Conservation (phyloP, 2,113 vertebrate genomes). For the Corapipo altera region DNA sequence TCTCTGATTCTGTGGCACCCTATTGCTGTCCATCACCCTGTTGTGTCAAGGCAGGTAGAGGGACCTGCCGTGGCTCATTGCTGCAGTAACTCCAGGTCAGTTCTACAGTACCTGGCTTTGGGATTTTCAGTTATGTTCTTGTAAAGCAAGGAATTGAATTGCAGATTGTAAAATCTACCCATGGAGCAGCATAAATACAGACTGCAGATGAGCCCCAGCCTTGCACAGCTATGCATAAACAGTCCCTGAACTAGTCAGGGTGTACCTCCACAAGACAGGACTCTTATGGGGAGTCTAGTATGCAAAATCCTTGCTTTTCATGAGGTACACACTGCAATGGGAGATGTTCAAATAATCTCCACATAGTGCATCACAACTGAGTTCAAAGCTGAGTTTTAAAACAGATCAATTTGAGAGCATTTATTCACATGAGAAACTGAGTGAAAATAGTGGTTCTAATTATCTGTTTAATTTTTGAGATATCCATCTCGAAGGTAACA, state of each 20-base stretch:
- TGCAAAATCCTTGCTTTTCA: neutral
- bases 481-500: neutral
- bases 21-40: neutral
- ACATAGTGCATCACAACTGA: neutral
- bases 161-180: neutral
- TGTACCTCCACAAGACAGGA: accelerated
- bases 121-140: neutral
- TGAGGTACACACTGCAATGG: neutral
- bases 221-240: neutral
- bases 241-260: neutral
- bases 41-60: neutral
- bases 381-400: neutral
- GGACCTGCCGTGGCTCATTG: neutral
- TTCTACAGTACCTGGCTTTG: neutral
- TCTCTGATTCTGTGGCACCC: accelerated
- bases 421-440: neutral
- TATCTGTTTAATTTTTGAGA: neutral
- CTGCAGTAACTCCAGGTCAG: neutral
- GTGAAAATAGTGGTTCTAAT: neutral
- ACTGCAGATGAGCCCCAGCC: neutral
- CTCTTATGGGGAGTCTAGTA: neutral
- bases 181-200: neutral
- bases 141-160: neutral
- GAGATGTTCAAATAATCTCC: neutral
- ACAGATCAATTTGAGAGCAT: neutral